Percentiles rank a stretch among this genome's conserved stretches.
These are phyloP conservation scores for Numenius phaeopus DNA, from an alignment of 2,797 vertebrate species.

Conservation along the genomic window DNA sequence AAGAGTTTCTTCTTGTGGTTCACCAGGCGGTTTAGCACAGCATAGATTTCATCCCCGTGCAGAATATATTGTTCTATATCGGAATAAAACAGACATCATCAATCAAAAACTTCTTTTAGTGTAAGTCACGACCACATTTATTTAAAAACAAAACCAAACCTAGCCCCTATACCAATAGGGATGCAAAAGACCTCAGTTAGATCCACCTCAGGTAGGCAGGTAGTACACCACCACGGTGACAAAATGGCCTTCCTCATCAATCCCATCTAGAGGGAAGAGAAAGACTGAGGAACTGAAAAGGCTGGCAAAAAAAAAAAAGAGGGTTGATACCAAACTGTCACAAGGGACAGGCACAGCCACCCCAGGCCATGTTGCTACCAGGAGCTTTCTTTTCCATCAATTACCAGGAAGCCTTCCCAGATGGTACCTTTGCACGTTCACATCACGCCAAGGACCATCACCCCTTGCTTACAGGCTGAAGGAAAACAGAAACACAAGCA, in stretches of 20 bases:
- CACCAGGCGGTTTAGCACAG: slow-evolving; percentile 82
- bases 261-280: neutral
- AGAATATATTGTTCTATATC: slow-evolving; percentile 82
- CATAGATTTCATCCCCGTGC: slow-evolving; percentile 82
- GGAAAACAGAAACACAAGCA: neutral
- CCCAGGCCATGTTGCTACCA: neutral
- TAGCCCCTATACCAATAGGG: neutral
- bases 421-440: neutral
- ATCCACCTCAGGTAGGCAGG: neutral
- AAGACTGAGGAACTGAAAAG: neutral
- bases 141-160: neutral
- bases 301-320: neutral
- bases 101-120: neutral
- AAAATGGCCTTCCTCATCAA: neutral
- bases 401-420: neutral
- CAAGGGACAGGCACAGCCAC: neutral
- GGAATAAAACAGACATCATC: neutral
- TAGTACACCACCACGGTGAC: neutral
- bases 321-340: neutral
- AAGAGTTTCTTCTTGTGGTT: slow-evolving; percentile 85
- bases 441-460: neutral
- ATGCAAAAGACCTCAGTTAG: neutral
- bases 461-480: neutral
- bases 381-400: neutral
- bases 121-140: neutral